Conservation (phyloP, 2,888 invertebrate genomes). For the Perizoma affinitatum region DNA sequence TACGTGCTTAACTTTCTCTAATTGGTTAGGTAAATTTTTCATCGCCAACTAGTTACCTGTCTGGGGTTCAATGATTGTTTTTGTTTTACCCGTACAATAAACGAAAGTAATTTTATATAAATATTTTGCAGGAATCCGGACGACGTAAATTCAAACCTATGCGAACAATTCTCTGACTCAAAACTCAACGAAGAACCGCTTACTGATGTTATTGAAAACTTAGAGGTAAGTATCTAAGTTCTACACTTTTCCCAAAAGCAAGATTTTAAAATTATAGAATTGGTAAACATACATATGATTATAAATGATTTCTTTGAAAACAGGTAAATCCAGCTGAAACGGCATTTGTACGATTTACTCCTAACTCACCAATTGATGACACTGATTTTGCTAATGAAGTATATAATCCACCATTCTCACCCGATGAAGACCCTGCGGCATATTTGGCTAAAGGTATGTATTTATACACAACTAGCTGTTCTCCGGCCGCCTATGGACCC, state of each 20-base stretch:
- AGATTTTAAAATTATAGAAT: background rate
- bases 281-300: background rate
- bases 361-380: constrained; percentile 85
- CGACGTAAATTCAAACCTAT: constrained; percentile 69
- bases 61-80: no score
- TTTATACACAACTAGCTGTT: background rate
- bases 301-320: constrained; percentile 13
- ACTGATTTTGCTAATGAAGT: constrained; percentile 92
- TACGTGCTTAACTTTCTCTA: background rate
- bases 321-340: constrained; percentile 87
- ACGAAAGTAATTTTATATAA: background rate
- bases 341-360: constrained; percentile 92
- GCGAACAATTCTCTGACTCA: constrained; percentile 72
- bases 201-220: constrained; percentile 48
- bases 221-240: constrained; percentile 61
- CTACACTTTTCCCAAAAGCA: background rate
- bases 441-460: constrained; percentile 64
- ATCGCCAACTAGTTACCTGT: no score
- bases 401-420: constrained; percentile 88
- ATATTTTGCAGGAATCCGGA: constrained; percentile 63
- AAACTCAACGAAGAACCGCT: constrained; percentile 56
- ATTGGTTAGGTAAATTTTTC: no score
- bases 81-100: no score
- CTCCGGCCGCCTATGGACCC: no score
- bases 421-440: constrained; percentile 70